Base-by-base conservation (phyloP, 2,888 invertebrate genomes). In the Seira musarum region DNA sequence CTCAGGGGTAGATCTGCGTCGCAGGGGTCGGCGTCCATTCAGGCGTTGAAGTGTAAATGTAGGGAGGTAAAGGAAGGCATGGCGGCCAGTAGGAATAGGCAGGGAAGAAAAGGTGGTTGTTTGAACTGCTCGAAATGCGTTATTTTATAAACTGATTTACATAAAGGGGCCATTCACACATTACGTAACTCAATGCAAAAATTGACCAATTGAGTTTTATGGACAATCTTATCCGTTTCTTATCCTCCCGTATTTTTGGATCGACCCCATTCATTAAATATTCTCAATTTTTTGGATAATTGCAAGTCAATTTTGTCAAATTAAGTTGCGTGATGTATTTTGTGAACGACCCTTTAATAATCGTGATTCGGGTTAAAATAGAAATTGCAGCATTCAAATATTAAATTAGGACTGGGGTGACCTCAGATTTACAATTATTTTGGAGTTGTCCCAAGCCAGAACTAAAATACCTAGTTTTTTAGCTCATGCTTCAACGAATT, bases 21-120 rank as follows among this genome's bases (percentile, higher is more conserved):
- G 13, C 75, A 75, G 49, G 61, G 19, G 13, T 61, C 68, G n/a
- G 46, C 46, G 21, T 3, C 66, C 19, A n/a, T n/a, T n/a, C n/a
- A n/a, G n/a, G n/a, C n/a, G n/a, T n/a, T n/a, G n/a, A 65, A 30
- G 53, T 74, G 73, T 63, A 75, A 67, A 63, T 75, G 75, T 57
- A n/a, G n/a, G n/a, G 46, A 60, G 24, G 46, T 61, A 17, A 77
- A 35, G 17, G 70, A 69, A n/a, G 63, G 63, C 8, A 67, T 46
- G 30, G 73, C 19, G n/a, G n/a, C n/a, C n/a, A n/a, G n/a, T n/a
- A n/a, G n/a, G n/a, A n/a, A n/a, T n/a, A n/a, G n/a, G n/a, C n/a
- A n/a, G 15, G 65, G 66, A 17, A 66, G 25, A 21, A 6, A 21
- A 25, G 61, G 57, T 10, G 75, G 61, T 17, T 66, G 78, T 66